Evolutionary conservation across 30 jellyfish, hydroid and myxozoan species (phyloP).

Genomic region (Hydra vulgaris): DNA sequence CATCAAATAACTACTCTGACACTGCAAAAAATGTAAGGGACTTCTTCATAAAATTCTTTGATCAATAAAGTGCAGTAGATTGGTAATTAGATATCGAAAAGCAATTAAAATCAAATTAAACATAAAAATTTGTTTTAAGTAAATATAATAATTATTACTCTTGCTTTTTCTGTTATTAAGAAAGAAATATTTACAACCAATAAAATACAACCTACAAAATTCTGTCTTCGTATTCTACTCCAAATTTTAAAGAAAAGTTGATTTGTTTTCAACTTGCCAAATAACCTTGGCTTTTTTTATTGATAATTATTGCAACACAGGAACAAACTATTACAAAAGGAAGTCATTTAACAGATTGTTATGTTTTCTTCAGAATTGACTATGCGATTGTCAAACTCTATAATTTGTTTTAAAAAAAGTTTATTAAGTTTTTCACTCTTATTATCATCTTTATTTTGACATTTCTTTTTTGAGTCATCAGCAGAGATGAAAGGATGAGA

Average conservation of each 20-base stretch:
- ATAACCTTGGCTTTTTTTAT: too few relatives aligned
- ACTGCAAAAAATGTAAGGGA: conserved; percentile 33
- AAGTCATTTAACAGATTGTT: too few relatives aligned
- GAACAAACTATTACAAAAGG: too few relatives aligned
- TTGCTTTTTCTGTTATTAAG: neutral
- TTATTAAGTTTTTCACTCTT: too few relatives aligned
- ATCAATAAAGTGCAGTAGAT: conserved; percentile 37
- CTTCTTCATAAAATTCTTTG: conserved; percentile 22
- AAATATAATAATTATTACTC: neutral
- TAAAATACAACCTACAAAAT: neutral
- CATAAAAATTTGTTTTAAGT: neutral
- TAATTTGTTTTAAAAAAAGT: too few relatives aligned
- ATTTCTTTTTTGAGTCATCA: too few relatives aligned
- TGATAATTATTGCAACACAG: too few relatives aligned
- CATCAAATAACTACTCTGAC: conserved; percentile 36
- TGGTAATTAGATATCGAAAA: conserved; percentile 39
- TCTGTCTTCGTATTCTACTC: neutral
- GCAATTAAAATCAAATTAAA: neutral
- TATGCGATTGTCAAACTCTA: too few relatives aligned
- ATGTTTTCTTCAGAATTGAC: too few relatives aligned
- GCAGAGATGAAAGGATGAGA: too few relatives aligned
- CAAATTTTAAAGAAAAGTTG: neutral
- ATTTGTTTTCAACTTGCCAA: neutral
- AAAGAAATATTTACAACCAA: neutral
- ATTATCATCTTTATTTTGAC: too few relatives aligned